Percentiles rank a stretch among this genome's conserved stretches.
These are phyloP conservation scores for Andricus grossulariae DNA, from an alignment of 1,140 invertebrate genomes.

Conservation along the genomic window DNA sequence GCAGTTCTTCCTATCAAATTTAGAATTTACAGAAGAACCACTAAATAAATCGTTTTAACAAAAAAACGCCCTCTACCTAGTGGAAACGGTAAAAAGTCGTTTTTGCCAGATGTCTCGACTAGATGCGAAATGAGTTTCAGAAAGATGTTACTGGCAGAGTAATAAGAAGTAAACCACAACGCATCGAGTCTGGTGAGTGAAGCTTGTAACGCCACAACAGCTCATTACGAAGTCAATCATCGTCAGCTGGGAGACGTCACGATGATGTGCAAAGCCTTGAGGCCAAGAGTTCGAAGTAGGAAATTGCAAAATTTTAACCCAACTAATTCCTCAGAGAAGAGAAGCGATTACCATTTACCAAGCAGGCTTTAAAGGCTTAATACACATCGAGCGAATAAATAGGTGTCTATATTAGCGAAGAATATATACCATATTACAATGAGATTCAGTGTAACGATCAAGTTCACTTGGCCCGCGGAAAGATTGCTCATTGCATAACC, in stretches of 20 bases:
- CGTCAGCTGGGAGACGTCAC: conserved; percentile 3
- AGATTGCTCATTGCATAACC: neutral
- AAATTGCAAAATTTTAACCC: conserved; percentile 20
- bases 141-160: neutral
- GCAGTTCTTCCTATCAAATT: too few species aligned
- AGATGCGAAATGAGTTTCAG: neutral
- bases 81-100: too few species aligned
- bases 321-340: neutral
- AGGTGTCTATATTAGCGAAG: conserved; percentile 16
- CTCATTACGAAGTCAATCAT: conserved; percentile 29
- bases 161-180: neutral
- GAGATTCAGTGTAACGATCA: neutral
- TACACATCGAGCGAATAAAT: conserved; percentile 8
- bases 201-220: conserved; percentile 1
- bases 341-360: conserved; percentile 1
- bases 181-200: neutral
- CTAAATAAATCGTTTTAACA: too few species aligned
- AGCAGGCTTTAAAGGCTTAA: neutral
- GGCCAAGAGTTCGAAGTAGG: conserved; percentile 3
- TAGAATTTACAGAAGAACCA: too few species aligned
- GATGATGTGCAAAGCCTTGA: neutral
- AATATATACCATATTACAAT: conserved; percentile 5
- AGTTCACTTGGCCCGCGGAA: neutral
- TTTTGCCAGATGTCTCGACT: too few species aligned
- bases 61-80: too few species aligned